phyloP scores from a whole-genome alignment of 2,888 invertebrate species.

The Balanococcus diminutus region DNA sequence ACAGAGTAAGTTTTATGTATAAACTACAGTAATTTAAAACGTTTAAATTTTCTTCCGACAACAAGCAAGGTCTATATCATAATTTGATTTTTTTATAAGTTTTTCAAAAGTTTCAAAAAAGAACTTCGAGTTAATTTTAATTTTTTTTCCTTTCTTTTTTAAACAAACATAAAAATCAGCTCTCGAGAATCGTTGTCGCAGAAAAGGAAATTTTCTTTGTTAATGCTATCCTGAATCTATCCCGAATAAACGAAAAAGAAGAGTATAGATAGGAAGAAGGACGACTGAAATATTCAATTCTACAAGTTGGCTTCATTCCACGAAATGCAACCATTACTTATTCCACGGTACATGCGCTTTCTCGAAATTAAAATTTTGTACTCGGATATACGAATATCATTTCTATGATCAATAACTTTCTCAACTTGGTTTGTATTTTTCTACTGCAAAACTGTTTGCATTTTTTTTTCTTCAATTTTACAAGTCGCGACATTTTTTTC shows the following conservation, averaged over 20 bases:
- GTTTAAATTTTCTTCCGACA: conserved; percentile 6
- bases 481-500: not conserved
- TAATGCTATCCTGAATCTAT: not conserved
- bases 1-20: not conserved
- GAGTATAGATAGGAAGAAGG: not conserved
- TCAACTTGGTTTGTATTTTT: not conserved
- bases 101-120: conserved; percentile 5
- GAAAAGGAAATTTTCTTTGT: not conserved
- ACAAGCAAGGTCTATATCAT: not conserved
- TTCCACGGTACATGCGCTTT: not conserved
- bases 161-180: not conserved
- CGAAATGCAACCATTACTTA: not conserved
- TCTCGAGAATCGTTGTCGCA: not conserved
- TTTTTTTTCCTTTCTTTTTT: not conserved
- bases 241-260: not conserved
- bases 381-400: not conserved
- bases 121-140: not conserved
- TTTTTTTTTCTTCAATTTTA: not conserved
- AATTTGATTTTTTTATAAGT: not conserved
- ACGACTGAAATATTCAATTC: not conserved
- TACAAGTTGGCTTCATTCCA: not conserved
- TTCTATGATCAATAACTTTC: not conserved
- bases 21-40: conserved; percentile 16
- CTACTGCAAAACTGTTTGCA: not conserved
- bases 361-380: not conserved